phyloP scores from a whole-genome alignment of 2,797 vertebrate species.

The Pygocentrus nattereri region DNA sequence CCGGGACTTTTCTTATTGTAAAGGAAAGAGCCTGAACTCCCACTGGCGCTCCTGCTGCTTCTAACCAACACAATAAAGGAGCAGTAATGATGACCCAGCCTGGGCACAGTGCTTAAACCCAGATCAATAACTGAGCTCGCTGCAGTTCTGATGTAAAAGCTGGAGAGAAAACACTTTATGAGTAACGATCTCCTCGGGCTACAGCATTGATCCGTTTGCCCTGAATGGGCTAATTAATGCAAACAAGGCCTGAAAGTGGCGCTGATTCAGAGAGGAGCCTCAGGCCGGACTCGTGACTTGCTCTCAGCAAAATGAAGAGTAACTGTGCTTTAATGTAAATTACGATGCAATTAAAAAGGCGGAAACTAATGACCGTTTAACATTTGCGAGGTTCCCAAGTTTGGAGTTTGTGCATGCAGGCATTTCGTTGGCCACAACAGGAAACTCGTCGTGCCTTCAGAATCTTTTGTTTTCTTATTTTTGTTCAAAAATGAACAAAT shows the following conservation, averaged over 20 bases:
- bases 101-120: conserved; percentile 9
- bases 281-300: conserved; percentile 24
- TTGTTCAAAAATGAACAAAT: too few species aligned
- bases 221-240: conserved; percentile 75
- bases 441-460: too few species aligned
- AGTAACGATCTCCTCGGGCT: conserved; percentile 73
- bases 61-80: background rate
- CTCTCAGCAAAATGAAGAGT: background rate
- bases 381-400: too few species aligned
- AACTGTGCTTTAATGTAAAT: background rate
- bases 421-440: too few species aligned
- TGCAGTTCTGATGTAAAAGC: conserved; percentile 28
- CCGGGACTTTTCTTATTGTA: background rate
- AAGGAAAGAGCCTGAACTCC: background rate
- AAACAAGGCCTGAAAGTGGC: conserved; percentile 70
- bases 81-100: background rate
- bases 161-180: conserved; percentile 71
- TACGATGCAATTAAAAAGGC: background rate
- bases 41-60: background rate
- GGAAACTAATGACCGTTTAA: background rate
- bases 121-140: conserved; percentile 28
- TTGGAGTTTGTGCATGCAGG: too few species aligned
- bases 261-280: conserved; percentile 71
- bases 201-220: conserved; percentile 73
- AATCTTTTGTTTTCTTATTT: too few species aligned